Evolutionary conservation across 2,797 vertebrate species (phyloP), one percentile per base, ranked within the genome.

Genomic region (Luscinia luscinia): DNA sequence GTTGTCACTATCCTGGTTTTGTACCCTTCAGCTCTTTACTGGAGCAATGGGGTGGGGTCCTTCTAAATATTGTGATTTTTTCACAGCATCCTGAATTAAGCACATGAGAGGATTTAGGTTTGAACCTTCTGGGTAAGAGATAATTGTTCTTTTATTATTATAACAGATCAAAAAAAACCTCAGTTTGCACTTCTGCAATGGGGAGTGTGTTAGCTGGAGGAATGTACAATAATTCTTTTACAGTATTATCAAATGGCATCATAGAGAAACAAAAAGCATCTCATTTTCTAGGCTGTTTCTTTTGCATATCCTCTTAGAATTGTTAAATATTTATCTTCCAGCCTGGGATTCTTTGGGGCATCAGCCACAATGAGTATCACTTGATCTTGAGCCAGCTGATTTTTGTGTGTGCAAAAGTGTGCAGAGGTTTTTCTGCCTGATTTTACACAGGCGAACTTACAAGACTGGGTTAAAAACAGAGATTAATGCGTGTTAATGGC

Each of bases 251-350:
- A 95, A 95, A 92, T 89, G 95, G 83, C 93, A 90, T 88, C 90
- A 87, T 75, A 91, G 96, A 96, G 92, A 92, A 95, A 68, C 89
- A 90, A 83, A 95, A 94, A 63, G 34, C 82, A 34, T 86, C 91
- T 95, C 72, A 84, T 96, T 96, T 82, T 86, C 89, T 93, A 87
- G 64, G 75, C 64, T 96, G 78, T 87, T 97, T 96, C 91, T 82
- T 95, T 90, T 74, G 73, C 32, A 75, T 82, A 69, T 90, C 87
- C 83, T 89, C 93, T 96, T 94, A 55, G 75, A 88, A 88, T 54
- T 89, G 88, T 59, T 93, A 88, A 90, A 87, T 93, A 87, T 97
- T 97, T 95, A 43, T 88, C 83, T 70, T 94, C 41, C 78, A 88
- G 10, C 34, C 68, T 77, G 78, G 73, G 93, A 49, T 86, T 92